These are phyloP conservation scores for Ypsolopha scabrella DNA, from an alignment of 2,888 invertebrate genomes.

Conservation along the genomic window DNA sequence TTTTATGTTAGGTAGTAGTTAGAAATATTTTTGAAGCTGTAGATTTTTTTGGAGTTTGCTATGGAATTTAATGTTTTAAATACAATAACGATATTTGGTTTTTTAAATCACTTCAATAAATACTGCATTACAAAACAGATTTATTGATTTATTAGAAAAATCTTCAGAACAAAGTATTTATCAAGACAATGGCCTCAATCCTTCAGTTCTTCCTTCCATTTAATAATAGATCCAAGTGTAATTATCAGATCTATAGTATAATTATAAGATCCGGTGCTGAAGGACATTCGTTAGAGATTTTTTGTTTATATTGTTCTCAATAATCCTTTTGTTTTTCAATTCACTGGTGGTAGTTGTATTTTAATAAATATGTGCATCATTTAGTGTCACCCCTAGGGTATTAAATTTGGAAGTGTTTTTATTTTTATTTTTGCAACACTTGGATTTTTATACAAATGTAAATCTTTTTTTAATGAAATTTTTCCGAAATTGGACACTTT, in stretches of 20 bases:
- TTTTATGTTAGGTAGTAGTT: too few species aligned
- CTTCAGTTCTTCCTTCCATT: background rate
- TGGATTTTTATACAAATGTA: too few species aligned
- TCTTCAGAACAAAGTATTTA: background rate
- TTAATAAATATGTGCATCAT: background rate
- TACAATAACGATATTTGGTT: background rate
- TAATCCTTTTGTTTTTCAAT: background rate
- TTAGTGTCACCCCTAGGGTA: background rate
- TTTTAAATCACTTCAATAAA: background rate
- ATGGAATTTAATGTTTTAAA: too few species aligned
- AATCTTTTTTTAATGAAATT: too few species aligned
- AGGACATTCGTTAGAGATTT: background rate
- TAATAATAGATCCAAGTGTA: background rate
- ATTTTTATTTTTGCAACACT: too few species aligned
- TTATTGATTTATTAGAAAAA: background rate
- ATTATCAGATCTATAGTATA: conserved; percentile 1
- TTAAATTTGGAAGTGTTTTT: too few species aligned
- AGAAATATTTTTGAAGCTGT: too few species aligned
- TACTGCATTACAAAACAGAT: background rate
- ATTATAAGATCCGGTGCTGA: background rate
- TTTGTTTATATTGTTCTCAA: background rate
- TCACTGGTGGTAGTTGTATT: background rate
- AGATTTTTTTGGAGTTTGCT: too few species aligned
- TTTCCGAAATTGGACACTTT: background rate
- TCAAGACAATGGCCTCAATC: conserved; percentile 4